Evolutionary conservation across 2,797 vertebrate genomes (phyloP).

Genomic region (Dallia pectoralis): DNA sequence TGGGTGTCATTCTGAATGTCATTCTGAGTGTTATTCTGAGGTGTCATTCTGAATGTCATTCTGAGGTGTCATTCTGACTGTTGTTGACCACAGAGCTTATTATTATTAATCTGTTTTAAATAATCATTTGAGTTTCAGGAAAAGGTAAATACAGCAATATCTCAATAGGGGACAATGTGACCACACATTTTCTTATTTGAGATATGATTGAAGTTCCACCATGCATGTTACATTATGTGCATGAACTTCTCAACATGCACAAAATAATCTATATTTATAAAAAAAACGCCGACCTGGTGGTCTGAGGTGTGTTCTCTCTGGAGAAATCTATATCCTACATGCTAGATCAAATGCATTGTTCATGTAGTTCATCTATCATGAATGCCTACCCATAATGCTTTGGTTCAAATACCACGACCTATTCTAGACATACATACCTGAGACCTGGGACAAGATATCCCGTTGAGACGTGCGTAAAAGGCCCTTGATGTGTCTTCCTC

Average conservation of each 20-base stretch:
- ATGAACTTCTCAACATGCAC: constrained; percentile 52
- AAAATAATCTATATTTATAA: constrained; percentile 19
- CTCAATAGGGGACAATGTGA: constrained; percentile 56
- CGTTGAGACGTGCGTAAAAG: not conserved
- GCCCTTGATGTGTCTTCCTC: not conserved
- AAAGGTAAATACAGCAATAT: constrained; percentile 63
- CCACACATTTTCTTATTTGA: constrained; percentile 41
- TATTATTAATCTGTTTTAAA: constrained; percentile 41
- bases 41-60: no score
- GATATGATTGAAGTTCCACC: constrained; percentile 44
- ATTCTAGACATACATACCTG: constrained; percentile 23
- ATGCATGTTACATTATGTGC: constrained; percentile 55
- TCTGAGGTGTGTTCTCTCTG: not conserved
- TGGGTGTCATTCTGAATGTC: no score
- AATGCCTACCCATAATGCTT: constrained; percentile 32
- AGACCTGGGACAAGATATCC: not conserved
- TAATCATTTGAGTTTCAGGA: constrained; percentile 60
- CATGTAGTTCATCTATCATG: constrained; percentile 30
- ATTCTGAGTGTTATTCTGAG: no score
- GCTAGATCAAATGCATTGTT: not conserved
- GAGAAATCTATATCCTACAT: not conserved
- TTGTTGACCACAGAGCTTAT: not conserved
- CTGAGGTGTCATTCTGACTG: no score
- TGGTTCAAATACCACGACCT: constrained; percentile 9
- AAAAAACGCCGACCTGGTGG: not conserved